Base-by-base conservation (phyloP, 92 coral and sea anemone species). In the Epizoanthus ramosus region DNA sequence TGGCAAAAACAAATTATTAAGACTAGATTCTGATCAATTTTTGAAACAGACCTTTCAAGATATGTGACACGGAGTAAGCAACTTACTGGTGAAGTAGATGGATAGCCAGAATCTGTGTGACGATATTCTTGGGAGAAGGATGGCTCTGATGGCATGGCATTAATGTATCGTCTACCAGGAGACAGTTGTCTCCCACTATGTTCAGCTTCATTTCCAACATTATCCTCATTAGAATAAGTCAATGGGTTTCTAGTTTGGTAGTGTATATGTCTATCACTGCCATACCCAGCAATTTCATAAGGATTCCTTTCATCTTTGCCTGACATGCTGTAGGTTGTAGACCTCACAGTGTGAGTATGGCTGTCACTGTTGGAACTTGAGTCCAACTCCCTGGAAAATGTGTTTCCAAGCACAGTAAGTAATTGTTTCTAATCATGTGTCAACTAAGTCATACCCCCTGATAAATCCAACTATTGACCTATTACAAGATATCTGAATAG, bases 31-130 rank as follows among this genome's bases (percentile, higher is more conserved):
- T 28, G 31, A 28, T 28, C 31, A 28, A 28, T 28, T 28, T 28
- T 28, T 28, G 2, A 28, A 28, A 28, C 1, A 28, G 31, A 28
- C 2, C 0, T 28, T 28, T 28, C 31, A 28, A 28, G 31, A 28
- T 0, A 28, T 28, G 31, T 28, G 31, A 28, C 31, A 28, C 2
- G 31, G 31, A 28, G 31, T 28, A 28, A 28, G 50, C 17, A 15
- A 68, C 94, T 83, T 73, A 96, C 99, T 52, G 99, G 96, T 17
- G 97, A 90, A 37, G 92, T 88, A 2, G 98, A 89, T 28, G 95
- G 98, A 64, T 92, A 94, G 6, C 95, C 95, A 35, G 91, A 92
- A 57, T 96, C 99, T 15, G 90, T 77, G 73, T 92, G 94, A 17
- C 83, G 83, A 81, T 92, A 90, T 6, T 93, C 94, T 65, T 89